Conservation (phyloP, 2,888 invertebrate genomes). For the Trachelus troglodyta region DNA sequence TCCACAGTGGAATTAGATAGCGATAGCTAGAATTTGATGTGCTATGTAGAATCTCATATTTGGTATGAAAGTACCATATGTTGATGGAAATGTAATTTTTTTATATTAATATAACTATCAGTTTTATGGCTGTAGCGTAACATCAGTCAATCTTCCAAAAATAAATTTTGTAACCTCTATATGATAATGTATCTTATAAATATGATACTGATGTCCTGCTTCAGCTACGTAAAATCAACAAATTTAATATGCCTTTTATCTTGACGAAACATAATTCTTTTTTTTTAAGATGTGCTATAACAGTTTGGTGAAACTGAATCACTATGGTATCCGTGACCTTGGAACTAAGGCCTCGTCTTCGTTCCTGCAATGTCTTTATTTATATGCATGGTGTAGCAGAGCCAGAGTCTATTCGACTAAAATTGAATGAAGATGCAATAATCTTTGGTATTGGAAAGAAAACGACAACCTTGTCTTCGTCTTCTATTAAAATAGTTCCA, state of each 20-base stretch:
- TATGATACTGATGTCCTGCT: not conserved
- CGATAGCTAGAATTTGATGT: not conserved
- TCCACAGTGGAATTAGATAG: not conserved
- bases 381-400: constrained; percentile 36
- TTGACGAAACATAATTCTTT: not conserved
- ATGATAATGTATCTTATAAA: not conserved
- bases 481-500: constrained; percentile 50
- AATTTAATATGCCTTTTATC: not conserved
- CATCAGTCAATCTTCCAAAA: not conserved
- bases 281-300: not conserved
- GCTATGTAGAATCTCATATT: not conserved
- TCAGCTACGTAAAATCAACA: not conserved
- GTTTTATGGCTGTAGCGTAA: not conserved
- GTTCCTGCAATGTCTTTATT: constrained; percentile 56
- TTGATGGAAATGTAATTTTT: not conserved
- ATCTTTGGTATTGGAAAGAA: constrained; percentile 39
- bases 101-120: not conserved
- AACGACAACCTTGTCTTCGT: constrained; percentile 39
- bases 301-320: not conserved
- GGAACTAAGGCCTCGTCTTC: constrained; percentile 55
- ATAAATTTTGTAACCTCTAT: not conserved
- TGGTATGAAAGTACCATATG: not conserved
- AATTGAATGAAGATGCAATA: constrained; percentile 48
- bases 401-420: constrained; percentile 40
- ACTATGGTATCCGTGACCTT: constrained; percentile 48